phyloP scores from a whole-genome alignment of 2,888 invertebrate species.

The Drosophila silvestris region DNA sequence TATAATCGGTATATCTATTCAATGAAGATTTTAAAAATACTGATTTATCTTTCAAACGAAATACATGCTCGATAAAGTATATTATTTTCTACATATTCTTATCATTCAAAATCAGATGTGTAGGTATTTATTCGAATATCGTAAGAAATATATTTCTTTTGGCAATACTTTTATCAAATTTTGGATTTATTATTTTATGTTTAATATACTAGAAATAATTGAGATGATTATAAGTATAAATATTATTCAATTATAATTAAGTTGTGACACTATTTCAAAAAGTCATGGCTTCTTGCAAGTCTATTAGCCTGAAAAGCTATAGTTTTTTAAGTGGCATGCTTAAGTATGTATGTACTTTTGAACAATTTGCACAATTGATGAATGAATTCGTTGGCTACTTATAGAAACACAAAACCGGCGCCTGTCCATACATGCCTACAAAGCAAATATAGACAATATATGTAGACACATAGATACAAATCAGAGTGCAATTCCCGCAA shows the following conservation, averaged over 20 bases:
- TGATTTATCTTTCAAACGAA: too few relatives aligned
- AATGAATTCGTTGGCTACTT: slow-evolving; percentile 61
- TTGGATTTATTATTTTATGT: not conserved
- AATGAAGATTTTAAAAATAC: not conserved
- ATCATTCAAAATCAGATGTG: not conserved
- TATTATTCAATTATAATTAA: not conserved
- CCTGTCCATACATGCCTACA: slow-evolving; percentile 16
- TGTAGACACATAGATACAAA: slow-evolving; percentile 12
- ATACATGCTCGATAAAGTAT: not conserved
- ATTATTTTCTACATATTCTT: not conserved
- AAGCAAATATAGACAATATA: slow-evolving; percentile 27
- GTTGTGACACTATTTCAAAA: not conserved
- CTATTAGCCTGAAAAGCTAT: too few relatives aligned
- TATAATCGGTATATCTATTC: not conserved
- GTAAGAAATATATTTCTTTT: not conserved
- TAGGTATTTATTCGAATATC: not conserved
- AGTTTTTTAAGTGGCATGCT: not conserved
- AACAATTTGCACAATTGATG: slow-evolving; percentile 25
- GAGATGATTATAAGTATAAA: not conserved
- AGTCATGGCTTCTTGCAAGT: not conserved
- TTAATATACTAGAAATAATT: not conserved
- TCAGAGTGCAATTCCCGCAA: slow-evolving; percentile 36
- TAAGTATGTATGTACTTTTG: not conserved
- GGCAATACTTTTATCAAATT: not conserved
- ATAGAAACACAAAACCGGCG: slow-evolving; percentile 56